Base-by-base conservation (phyloP, 1,140 invertebrate genomes). In the Bombus sylvicola region DNA sequence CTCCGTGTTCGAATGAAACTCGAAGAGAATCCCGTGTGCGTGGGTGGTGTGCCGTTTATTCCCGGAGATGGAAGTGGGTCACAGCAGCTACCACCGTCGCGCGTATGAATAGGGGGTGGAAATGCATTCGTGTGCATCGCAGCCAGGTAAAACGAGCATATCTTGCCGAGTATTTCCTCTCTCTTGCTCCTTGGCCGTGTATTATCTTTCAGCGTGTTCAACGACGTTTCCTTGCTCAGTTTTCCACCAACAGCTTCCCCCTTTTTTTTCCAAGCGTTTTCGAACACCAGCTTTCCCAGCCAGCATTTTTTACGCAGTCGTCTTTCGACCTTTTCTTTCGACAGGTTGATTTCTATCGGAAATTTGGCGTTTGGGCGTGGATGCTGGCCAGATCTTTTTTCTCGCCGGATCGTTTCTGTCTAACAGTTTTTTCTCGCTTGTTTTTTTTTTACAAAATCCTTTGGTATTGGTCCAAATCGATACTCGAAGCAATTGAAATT, bases 81-180 rank as follows among this genome's bases (percentile, higher is more conserved):
- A 91, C 74, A 88, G 78, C 80, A 89, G 89, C 80, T 83, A 88
- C 83, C 81, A 83, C 25, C 41, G 41, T 9, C 73, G 64, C 77
- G 81, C 87, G 75, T 78, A 89, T 92, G 84, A 92, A 91, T 91
- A 90, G 90, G 75, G 89, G 91, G 89, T 91, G 77, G 88, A 89
- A 91, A 88, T 86, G 83, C 78, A 88, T 78, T 74, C 64, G 83
- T 57, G 83, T n/a, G 71, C 57, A 68, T 66, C 73, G 66, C 66
- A 81, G 68, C 68, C 73, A 83, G 68, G 69, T 75, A 71, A 31
- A 69, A 47, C 81, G 47, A 22, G 22, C 25, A 22, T 41, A 64
- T 62, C 64, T 53, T 53, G 5, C 22, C 41, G 25, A n/a, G 68
- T 41, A 66, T 41, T 13, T 25, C 9, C 62, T 25, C 62, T 41